phyloP scores from a whole-genome alignment of 2,888 invertebrate genomes.

The Tetranychus piercei region DNA sequence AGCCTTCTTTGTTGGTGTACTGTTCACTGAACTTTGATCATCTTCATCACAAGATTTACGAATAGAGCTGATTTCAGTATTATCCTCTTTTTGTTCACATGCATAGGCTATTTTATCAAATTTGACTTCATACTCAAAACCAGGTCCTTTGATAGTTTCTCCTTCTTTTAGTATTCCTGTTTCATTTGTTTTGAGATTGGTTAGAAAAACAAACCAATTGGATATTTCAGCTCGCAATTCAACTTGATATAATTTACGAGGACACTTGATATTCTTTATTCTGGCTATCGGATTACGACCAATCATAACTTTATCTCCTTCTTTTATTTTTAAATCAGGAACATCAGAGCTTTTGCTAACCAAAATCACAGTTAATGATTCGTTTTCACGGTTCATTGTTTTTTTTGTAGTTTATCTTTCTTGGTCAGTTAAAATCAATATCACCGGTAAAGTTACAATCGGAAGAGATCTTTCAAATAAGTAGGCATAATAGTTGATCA shows the following conservation, averaged over 20 bases:
- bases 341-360: not conserved
- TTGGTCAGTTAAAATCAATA: not conserved
- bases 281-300: not conserved
- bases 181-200: constrained; percentile 2
- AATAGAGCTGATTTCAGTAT: not conserved
- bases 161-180: not conserved
- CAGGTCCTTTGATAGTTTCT: not conserved
- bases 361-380: not conserved
- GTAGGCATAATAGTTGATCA: too few species aligned
- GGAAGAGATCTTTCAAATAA: too few species aligned
- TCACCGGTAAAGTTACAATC: too few species aligned
- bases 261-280: not conserved
- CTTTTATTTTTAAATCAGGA: not conserved
- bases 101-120: not conserved
- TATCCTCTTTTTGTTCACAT: not conserved
- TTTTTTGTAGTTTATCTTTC: not conserved
- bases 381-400: not conserved
- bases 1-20: not conserved
- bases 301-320: not conserved
- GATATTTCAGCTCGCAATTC: not conserved
- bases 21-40: not conserved
- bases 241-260: constrained; percentile 1
- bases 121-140: not conserved
- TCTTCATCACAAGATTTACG: not conserved
- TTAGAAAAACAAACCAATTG: not conserved